These are phyloP conservation scores for Phrynocephalus versicolor DNA, from an alignment of 2,113 vertebrate species.

Conservation along the genomic window DNA sequence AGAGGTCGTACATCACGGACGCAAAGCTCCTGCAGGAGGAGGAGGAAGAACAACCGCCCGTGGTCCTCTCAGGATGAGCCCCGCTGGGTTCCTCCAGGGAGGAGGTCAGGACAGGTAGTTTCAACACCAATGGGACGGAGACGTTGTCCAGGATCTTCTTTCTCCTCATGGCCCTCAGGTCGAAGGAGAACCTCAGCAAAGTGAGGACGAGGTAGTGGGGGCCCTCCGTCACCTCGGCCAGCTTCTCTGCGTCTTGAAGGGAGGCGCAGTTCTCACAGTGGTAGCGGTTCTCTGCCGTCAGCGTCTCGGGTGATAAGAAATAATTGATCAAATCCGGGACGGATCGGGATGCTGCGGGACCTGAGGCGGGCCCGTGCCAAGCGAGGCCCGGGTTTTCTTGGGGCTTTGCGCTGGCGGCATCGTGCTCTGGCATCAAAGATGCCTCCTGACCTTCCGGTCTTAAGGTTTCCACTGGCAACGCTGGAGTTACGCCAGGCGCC, in stretches of 20 bases:
- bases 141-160: conserved; percentile 84
- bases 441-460: conserved; percentile 3
- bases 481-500: neutral
- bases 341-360: conserved; percentile 67
- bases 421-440: neutral
- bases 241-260: conserved; percentile 81
- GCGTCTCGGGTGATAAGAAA: conserved; percentile 79
- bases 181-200: conserved; percentile 80
- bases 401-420: neutral
- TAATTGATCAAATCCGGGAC: conserved; percentile 83
- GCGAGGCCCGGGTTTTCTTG: neutral
- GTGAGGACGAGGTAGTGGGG: conserved; percentile 84
- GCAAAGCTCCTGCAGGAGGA: conserved; percentile 39
- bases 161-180: conserved; percentile 78
- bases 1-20: conserved; percentile 77
- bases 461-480: conserved; percentile 24
- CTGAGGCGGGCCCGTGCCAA: conserved; percentile 15
- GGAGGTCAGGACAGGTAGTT: conserved; percentile 71
- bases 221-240: conserved; percentile 78
- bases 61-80: neutral
- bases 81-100: conserved; percentile 51
- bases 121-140: conserved; percentile 76
- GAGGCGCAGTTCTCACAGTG: conserved; percentile 80
- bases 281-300: conserved; percentile 83
- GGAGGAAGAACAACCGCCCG: neutral